phyloP scores from a whole-genome alignment of 2,113 vertebrate genomes.

The Gulo gulo region DNA sequence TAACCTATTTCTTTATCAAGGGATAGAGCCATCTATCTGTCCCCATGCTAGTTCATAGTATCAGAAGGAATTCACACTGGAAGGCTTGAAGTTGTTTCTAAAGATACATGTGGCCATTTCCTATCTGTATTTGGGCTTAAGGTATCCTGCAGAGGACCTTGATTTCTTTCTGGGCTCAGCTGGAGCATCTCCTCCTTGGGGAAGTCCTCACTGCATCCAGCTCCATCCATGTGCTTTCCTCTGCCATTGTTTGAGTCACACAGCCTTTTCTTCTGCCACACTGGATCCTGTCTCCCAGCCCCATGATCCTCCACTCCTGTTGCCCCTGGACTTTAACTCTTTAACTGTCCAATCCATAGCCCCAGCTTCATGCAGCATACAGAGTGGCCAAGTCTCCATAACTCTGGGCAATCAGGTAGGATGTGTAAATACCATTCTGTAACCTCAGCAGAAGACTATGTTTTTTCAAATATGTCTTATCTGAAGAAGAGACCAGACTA shows the following conservation, averaged over 20 bases:
- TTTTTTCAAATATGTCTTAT: not conserved
- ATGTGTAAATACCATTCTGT: not conserved
- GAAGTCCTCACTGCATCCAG: not conserved
- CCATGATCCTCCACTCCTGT: not conserved
- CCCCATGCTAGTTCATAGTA: not conserved
- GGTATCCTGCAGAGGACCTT: not conserved
- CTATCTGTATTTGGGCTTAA: not conserved
- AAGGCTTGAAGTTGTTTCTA: not conserved
- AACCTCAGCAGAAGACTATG: not conserved
- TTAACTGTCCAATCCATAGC: not conserved
- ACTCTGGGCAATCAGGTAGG: not conserved
- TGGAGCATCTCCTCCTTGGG: not conserved
- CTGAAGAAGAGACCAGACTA: not conserved
- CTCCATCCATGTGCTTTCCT: not conserved
- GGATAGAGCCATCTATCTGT: not conserved
- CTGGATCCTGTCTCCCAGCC: not conserved
- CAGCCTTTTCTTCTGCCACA: not conserved
- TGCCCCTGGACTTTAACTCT: not conserved
- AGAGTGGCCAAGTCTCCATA: not conserved
- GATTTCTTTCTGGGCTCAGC: not conserved
- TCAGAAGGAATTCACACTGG: not conserved
- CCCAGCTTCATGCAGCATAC: too few relatives aligned
- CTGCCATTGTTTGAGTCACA: not conserved
- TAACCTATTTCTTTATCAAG: conserved; percentile 1
- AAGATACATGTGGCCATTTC: not conserved